Conservation (phyloP, 2,888 invertebrate genomes). For the Athrips mouffetella region DNA sequence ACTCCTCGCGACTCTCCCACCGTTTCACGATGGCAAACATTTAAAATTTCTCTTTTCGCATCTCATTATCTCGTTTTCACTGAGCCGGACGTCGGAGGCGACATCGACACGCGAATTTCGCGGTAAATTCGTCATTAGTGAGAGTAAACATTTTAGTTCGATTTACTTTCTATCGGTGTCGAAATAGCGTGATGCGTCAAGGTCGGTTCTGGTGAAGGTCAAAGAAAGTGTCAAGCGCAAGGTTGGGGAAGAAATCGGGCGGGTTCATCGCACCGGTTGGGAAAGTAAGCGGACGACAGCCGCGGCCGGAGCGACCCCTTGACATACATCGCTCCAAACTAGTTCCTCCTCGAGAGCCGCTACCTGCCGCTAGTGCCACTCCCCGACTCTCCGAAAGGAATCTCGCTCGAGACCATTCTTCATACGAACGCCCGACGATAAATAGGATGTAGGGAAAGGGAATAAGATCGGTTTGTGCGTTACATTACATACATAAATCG, state of each 20-base stretch:
- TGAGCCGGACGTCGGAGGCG: constrained; percentile 43
- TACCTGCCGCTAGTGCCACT: constrained; percentile 19
- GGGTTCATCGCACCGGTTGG: constrained; percentile 68
- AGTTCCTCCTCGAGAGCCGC: constrained; percentile 53
- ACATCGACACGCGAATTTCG: constrained; percentile 58
- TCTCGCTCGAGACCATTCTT: constrained; percentile 30
- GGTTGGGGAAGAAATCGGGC: constrained; percentile 72
- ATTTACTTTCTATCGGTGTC: constrained; percentile 64
- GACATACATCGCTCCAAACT: constrained; percentile 67
- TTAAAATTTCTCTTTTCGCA: constrained; percentile 77
- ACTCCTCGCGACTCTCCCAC: constrained; percentile 67
- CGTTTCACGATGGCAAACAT: constrained; percentile 71
- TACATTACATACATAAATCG: constrained; percentile 71
- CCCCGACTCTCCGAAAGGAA: constrained; percentile 33
- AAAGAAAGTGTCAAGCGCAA: constrained; percentile 78
- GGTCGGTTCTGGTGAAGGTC: constrained; percentile 66
- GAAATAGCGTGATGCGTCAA: constrained; percentile 49
- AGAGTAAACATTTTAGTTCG: constrained; percentile 62
- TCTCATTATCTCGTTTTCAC: constrained; percentile 75
- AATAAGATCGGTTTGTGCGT: constrained; percentile 61
- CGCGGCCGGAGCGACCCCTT: constrained; percentile 61
- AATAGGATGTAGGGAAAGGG: constrained; percentile 38
- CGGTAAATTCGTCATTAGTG: constrained; percentile 62
- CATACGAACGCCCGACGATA: constrained; percentile 21
- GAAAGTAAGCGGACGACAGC: constrained; percentile 64